Evolutionary conservation across 1,140 invertebrate genomes (phyloP).

Genomic region (Lepidurus arcticus): DNA sequence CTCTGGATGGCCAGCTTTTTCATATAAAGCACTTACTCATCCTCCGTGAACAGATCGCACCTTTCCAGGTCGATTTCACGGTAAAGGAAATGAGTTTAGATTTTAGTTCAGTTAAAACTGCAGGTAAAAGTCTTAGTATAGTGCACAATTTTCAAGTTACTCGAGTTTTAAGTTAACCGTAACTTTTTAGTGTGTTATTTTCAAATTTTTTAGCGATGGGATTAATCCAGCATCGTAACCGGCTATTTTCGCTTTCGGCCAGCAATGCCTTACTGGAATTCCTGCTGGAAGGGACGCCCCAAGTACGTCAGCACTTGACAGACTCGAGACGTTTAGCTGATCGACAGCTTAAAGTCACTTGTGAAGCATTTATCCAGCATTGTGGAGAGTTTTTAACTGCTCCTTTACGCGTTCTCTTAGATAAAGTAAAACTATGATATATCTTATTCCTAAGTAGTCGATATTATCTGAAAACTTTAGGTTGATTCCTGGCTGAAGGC

Average conservation of each 20-base stretch:
- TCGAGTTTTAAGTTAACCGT: neutral
- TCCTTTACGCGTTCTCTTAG: slow-evolving; percentile 63
- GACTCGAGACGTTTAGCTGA: slow-evolving; percentile 95
- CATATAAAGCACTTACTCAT: slow-evolving; percentile 97
- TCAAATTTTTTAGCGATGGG: slow-evolving; percentile 59
- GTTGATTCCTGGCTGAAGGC: slow-evolving; percentile 40
- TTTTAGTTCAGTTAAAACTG: slow-evolving; percentile 80
- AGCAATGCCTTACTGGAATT: slow-evolving; percentile 92
- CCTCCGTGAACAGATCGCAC: slow-evolving; percentile 89
- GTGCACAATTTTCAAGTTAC: neutral
- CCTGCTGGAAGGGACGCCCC: slow-evolving; percentile 80
- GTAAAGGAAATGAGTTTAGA: slow-evolving; percentile 86
- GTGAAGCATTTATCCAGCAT: slow-evolving; percentile 81
- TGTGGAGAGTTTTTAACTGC: slow-evolving; percentile 68
- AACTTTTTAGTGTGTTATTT: neutral
- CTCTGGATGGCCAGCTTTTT: slow-evolving; percentile 89
- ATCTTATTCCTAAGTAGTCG: neutral
- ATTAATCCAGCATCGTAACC: slow-evolving; percentile 74
- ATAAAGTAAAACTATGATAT: slow-evolving; percentile 55
- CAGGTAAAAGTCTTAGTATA: slow-evolving; percentile 45
- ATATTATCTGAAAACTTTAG: slow-evolving; percentile 33
- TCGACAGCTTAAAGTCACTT: slow-evolving; percentile 80
- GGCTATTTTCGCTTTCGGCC: slow-evolving; percentile 77
- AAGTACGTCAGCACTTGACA: slow-evolving; percentile 77
- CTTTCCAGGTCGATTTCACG: slow-evolving; percentile 94